Evolutionary conservation across 2,888 invertebrate genomes (phyloP), one percentile per base, ranked within the genome.

Genomic region (Calameuta idolon): DNA sequence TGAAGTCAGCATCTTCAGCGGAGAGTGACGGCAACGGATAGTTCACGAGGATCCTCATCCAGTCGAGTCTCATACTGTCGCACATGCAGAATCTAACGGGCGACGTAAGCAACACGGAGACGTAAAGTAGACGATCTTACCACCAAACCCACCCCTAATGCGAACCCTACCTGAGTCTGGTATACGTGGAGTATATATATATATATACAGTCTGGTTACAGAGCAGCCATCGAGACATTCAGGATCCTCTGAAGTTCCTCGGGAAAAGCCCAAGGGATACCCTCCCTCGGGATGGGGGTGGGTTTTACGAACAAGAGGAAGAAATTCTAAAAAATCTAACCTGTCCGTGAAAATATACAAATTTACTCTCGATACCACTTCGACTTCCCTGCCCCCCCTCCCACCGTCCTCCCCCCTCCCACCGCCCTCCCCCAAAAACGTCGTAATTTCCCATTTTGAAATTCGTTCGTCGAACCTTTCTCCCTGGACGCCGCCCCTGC

Each of bases 301-400:
- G 23, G 55, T 23, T 23, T 55, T 55, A 23, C 55, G 55, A 23
- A 23, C 23, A 15, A 55, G 9, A 55, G 23, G 15, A 40, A 40
- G 40, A 40, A 40, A 15, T 40, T 15, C 15, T 15, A 79, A 81
- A 83, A 84, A 82, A 83, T 82, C 81, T 82, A 83, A 83, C 84
- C 80, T 83, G 79, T 82, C 77, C 76, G 80, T 81, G 82, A 84
- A 83, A 84, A 84, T 84, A 83, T 80, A 82, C 83, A 82, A 84
- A 84, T 84, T 84, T 84, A 84, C 83, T 84, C 84, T 79, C 23
- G 23, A 55, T 23, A 23, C 23, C 23, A 5, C 55, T 55, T 55
- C 2, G 23, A 15, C 23, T 4, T 23, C 9, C 37, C 2, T 2
- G 31, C 31, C 31, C 11, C 31, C 31, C 31, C 31, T 31, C 33